phyloP scores from a whole-genome alignment of 2,888 invertebrate species.

The Xanthorhoe spadicearia region DNA sequence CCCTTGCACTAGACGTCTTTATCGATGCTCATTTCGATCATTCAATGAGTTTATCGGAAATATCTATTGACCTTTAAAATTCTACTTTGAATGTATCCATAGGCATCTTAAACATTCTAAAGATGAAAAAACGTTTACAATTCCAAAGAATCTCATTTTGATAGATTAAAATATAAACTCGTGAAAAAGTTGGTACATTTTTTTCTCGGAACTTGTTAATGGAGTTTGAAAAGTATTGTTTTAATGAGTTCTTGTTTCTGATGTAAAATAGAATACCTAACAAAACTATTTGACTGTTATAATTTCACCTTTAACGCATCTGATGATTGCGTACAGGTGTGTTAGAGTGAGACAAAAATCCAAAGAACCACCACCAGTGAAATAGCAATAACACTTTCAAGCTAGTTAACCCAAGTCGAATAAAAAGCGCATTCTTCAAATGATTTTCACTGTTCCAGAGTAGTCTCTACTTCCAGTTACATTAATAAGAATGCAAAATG shows the following conservation, averaged over 20 bases:
- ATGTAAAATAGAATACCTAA: slow-evolving; percentile 5
- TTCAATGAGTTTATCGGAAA: slow-evolving; percentile 37
- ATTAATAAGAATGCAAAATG: slow-evolving; percentile 7
- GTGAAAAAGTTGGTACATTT: slow-evolving; percentile 31
- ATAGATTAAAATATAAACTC: slow-evolving; percentile 47
- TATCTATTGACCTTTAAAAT: slow-evolving; percentile 40
- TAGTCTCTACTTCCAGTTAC: slow-evolving; percentile 12
- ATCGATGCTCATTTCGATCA: slow-evolving; percentile 28
- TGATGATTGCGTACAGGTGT: slow-evolving; percentile 14
- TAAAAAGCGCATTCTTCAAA: slow-evolving; percentile 20
- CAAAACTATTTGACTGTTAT: slow-evolving; percentile 11
- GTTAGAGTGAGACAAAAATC: not conserved
- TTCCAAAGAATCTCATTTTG: slow-evolving; percentile 45
- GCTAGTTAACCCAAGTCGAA: slow-evolving; percentile 4
- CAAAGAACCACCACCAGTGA: not conserved
- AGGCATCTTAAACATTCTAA: slow-evolving; percentile 36
- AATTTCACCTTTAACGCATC: slow-evolving; percentile 19
- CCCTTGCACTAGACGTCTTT: slow-evolving; percentile 15
- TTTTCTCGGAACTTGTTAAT: slow-evolving; percentile 46
- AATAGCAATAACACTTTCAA: slow-evolving; percentile 18
- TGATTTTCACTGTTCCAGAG: slow-evolving; percentile 8
- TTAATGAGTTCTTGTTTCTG: slow-evolving; percentile 17
- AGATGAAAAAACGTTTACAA: slow-evolving; percentile 40
- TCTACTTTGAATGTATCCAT: slow-evolving; percentile 38
- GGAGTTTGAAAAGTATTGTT: slow-evolving; percentile 18